Evolutionary conservation across 1,140 invertebrate genomes (phyloP).

Genomic region (Saccostrea glomerata): DNA sequence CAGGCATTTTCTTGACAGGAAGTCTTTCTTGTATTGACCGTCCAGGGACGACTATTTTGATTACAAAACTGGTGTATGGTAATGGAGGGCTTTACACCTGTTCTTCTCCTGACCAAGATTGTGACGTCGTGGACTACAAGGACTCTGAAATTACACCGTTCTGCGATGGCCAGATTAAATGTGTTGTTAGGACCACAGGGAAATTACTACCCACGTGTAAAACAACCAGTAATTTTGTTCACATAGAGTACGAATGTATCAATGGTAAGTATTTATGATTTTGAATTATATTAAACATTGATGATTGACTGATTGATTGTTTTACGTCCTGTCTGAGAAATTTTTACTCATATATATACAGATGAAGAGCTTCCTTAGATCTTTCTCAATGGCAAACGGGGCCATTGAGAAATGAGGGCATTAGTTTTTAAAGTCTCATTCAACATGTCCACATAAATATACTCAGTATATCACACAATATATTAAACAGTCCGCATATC

Average conservation of each 20-base stretch:
- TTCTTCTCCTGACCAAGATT: slow-evolving; percentile 37
- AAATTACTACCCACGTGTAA: slow-evolving; percentile 39
- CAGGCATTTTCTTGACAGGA: slow-evolving; percentile 13
- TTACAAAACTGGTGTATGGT: slow-evolving; percentile 47
- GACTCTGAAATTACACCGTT: slow-evolving; percentile 21
- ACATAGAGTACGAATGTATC: slow-evolving; percentile 50
- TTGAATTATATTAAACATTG: too few species aligned
- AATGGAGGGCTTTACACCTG: slow-evolving; percentile 37
- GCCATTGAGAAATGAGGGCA: too few species aligned
- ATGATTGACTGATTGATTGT: too few species aligned
- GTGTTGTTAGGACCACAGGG: not conserved
- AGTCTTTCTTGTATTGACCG: slow-evolving; percentile 13
- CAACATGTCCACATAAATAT: too few species aligned
- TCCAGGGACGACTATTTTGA: slow-evolving; percentile 40
- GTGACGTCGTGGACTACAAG: slow-evolving; percentile 41
- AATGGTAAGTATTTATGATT: slow-evolving; percentile 37
- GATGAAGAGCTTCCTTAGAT: too few species aligned
- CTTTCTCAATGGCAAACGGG: too few species aligned
- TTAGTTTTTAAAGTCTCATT: too few species aligned
- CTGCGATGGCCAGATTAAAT: slow-evolving; percentile 43
- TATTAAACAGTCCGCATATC: too few species aligned
- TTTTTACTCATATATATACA: too few species aligned
- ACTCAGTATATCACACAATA: too few species aligned
- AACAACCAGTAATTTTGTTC: slow-evolving; percentile 43
- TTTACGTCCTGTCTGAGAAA: too few species aligned